Evolutionary conservation across 2,797 vertebrate species (phyloP).

Genomic region (Antrozous pallidus): DNA sequence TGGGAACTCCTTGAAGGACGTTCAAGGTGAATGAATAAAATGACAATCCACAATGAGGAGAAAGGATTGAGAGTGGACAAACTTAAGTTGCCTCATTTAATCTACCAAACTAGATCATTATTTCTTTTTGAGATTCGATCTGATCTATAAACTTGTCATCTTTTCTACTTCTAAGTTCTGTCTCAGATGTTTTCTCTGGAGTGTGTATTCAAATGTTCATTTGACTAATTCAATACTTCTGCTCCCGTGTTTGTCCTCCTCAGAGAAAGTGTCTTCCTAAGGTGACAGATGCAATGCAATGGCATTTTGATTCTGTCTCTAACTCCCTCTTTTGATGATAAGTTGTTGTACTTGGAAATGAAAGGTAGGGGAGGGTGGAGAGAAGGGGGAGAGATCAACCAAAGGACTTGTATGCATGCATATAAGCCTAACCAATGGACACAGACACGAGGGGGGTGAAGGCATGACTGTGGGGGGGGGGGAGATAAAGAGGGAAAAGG

Average conservation of each 20-base stretch:
- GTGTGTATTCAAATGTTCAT: not conserved
- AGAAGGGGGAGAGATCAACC: too few relatives aligned
- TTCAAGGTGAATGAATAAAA: not conserved
- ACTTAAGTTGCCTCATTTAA: not conserved
- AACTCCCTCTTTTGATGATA: slow-evolving; percentile 15
- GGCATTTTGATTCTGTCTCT: slow-evolving; percentile 53
- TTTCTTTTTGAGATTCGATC: not conserved
- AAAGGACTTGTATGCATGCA: too few relatives aligned
- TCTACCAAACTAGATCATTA: slow-evolving; percentile 17
- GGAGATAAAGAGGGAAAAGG: too few relatives aligned
- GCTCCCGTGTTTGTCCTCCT: not conserved
- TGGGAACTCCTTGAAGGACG: not conserved
- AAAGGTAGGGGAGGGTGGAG: too few relatives aligned
- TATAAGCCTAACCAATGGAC: too few relatives aligned
- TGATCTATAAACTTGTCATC: not conserved
- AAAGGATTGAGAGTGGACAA: not conserved
- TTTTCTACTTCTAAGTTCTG: not conserved
- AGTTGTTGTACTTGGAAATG: not conserved
- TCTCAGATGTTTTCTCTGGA: not conserved
- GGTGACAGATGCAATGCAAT: not conserved
- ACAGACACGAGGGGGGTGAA: too few relatives aligned
- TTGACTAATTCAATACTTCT: not conserved
- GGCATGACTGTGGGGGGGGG: too few relatives aligned
- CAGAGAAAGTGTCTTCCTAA: not conserved
- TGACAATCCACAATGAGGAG: not conserved